Evolutionary conservation across 2,888 invertebrate species (phyloP), one percentile per base, ranked within the genome.

Genomic region (Alentia gelatinosa): DNA sequence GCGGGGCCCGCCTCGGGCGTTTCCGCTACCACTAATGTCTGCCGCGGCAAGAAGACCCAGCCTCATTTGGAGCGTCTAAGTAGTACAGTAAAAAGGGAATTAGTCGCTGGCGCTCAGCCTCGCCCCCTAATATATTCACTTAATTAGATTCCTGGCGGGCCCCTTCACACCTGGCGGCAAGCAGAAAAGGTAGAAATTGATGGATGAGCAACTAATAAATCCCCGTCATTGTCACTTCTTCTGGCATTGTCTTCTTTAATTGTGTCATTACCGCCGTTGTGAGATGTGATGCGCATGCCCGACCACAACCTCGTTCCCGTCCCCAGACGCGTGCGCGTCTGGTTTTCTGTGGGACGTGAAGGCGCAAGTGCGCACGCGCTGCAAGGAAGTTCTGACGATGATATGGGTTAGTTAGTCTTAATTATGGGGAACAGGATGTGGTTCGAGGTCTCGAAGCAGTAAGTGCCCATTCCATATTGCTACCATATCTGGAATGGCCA

Each of bases 61-160:
- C 23, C 79, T 39, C 79, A 79, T 79, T 79, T 79, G 39, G 79
- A 35, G 79, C 79, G 37, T 50, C 86, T 86, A 50, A 86, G 86
- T 86, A 86, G 86, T 86, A 86, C 86, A 86, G 42, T 86, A 86
- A 86, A 86, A 86, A 86, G 86, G 86, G 47, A 86, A 86, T 86
- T 86, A 86, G 86, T 47, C 47, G 26, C 86, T 42, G 86, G 86
- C 50, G 86, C 47, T 26, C 47, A 23, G 86, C 86, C 9, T 23
- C 33, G 47, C 47, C 47, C 50, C 42, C 26, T 86, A 86, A 86
- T 86, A 86, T 86, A 86, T 86, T 86, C 86, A 50, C 86, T 86
- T 42, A 47, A 86, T 47, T 86, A 47, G 50, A 50, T 42, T 86
- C 42, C 50, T 50, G 33, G 30, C 47, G 50, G 50, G 86, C 33